phyloP scores from a whole-genome alignment of 1,140 invertebrate species.

The Agraylea sexmaculata region DNA sequence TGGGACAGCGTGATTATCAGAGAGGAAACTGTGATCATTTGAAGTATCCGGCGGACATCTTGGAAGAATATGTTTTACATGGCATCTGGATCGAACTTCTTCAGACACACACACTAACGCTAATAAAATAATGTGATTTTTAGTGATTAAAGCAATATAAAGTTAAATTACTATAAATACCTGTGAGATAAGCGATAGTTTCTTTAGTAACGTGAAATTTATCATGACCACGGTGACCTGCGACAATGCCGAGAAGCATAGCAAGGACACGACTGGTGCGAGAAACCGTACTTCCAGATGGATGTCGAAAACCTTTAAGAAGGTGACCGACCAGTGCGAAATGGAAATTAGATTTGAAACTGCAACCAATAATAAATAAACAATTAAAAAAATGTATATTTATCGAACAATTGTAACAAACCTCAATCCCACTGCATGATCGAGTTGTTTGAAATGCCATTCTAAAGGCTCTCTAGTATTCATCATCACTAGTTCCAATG shows the following conservation, averaged over 20 bases:
- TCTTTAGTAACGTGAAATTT: conserved; percentile 90
- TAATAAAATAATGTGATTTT: no score
- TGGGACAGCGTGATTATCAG: conserved; percentile 11
- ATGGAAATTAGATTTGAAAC: conserved; percentile 86
- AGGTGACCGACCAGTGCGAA: conserved; percentile 95
- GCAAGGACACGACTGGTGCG: conserved; percentile 81
- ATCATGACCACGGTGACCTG: conserved; percentile 74
- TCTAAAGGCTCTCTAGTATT: conserved; percentile 90
- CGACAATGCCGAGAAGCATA: conserved; percentile 78
- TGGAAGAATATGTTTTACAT: conserved; percentile 75
- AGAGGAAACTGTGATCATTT: conserved; percentile 15
- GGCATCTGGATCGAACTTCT: conserved; percentile 89
- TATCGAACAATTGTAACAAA: conserved; percentile 17
- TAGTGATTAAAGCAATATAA: no score
- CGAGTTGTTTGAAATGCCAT: conserved; percentile 95
- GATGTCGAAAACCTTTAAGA: conserved; percentile 91
- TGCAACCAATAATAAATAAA: conserved; percentile 22
- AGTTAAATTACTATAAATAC: no score
- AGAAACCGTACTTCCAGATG: conserved; percentile 81
- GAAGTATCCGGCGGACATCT: conserved; percentile 49
- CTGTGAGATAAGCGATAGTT: conserved; percentile 86
- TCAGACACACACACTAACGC: conserved; percentile 91
- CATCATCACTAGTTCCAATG: conserved; percentile 89
- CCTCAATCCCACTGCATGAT: conserved; percentile 85
- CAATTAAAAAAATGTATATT: conserved; percentile 1